Conservation (phyloP, 2,113 vertebrate species). For the Amblyopsis rosae region DNA sequence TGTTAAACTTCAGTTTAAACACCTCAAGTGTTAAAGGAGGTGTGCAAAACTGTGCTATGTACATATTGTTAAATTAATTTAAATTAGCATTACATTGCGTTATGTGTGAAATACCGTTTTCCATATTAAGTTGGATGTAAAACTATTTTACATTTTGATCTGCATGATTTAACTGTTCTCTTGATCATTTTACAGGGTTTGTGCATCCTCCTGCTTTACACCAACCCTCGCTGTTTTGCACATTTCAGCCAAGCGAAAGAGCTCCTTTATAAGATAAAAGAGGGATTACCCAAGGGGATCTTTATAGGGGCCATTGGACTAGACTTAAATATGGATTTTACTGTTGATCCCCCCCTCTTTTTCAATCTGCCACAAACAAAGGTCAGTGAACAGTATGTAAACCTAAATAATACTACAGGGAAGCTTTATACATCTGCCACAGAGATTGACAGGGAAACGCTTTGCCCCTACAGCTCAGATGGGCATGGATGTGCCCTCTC, state of each 20-base stretch:
- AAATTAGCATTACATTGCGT: too few relatives aligned
- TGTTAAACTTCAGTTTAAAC: too few relatives aligned
- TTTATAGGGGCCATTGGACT: slow-evolving; percentile 89
- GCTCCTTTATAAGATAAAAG: slow-evolving; percentile 94
- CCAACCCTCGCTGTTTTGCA: slow-evolving; percentile 87
- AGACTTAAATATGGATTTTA: slow-evolving; percentile 83
- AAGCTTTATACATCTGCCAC: slow-evolving; percentile 86
- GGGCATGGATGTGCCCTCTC: slow-evolving; percentile 82
- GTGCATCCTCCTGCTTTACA: slow-evolving; percentile 82
- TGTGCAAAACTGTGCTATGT: background rate
- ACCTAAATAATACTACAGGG: slow-evolving; percentile 86
- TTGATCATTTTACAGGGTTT: slow-evolving; percentile 72
- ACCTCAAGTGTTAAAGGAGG: background rate
- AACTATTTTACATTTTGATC: background rate
- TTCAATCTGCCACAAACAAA: slow-evolving; percentile 88
- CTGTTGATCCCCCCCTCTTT: slow-evolving; percentile 78
- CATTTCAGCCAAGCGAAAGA: slow-evolving; percentile 90
- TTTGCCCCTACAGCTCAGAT: slow-evolving; percentile 78
- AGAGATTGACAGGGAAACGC: slow-evolving; percentile 89
- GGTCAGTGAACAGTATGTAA: slow-evolving; percentile 85
- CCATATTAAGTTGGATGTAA: too few relatives aligned
- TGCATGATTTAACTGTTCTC: slow-evolving; percentile 30
- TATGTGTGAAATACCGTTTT: too few relatives aligned
- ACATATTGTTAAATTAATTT: too few relatives aligned
- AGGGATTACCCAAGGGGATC: slow-evolving; percentile 88